Base-by-base conservation (phyloP, 2,113 vertebrate genomes). In the Platichthys flesus region DNA sequence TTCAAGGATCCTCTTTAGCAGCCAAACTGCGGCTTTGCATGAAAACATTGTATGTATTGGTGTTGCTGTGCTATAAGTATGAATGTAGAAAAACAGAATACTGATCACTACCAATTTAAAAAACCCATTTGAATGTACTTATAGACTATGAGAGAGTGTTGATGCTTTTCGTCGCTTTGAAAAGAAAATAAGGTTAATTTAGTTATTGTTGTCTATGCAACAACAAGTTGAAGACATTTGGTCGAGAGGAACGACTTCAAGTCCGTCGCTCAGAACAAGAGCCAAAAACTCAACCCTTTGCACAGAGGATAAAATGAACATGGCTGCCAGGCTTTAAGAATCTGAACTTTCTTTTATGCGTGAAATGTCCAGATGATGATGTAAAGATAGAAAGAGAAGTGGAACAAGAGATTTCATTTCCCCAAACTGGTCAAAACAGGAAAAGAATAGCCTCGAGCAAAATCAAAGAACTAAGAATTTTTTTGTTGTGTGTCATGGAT, bases 371-470 rank as follows among this genome's bases (percentile, higher is more conserved):
- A 69, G 64, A 60, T n/a, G 2, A 6, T 51, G 49, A 76, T 52
- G 28, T 16, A 59, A 1, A 73, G 20, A 64, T 16, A 31, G 31
- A 31, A 31, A 6, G 31, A 1, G 1, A 31, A 31, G 10, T 14
- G 24, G 31, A 58, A 77, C 62, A 88, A 71, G 37, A n/a, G 23
- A 45, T 66, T 85, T 73, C 15, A 47, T 31, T 31, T 31, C 6
- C 31, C 31, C 6, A 2, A 7, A 57, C n/a, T 10, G 45, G 21
- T 10, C 6, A 18, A 47, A 24, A 37, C 62, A 8, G 0, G 1
- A 8, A 21, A 31, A 26, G 16, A 20, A 16, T 57, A 9, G 4
- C 15, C 3, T 9, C 18, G 47, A 18, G n/a, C 0, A 0, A 23
- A 52, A 18, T 65, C 5, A 21, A 37, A 57, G 9, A 56, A 14